Percentiles rank a stretch among this genome's conserved stretches.
Evolutionary conservation across 1,140 invertebrate genomes (phyloP).

Genomic region (Pantala flavescens): DNA sequence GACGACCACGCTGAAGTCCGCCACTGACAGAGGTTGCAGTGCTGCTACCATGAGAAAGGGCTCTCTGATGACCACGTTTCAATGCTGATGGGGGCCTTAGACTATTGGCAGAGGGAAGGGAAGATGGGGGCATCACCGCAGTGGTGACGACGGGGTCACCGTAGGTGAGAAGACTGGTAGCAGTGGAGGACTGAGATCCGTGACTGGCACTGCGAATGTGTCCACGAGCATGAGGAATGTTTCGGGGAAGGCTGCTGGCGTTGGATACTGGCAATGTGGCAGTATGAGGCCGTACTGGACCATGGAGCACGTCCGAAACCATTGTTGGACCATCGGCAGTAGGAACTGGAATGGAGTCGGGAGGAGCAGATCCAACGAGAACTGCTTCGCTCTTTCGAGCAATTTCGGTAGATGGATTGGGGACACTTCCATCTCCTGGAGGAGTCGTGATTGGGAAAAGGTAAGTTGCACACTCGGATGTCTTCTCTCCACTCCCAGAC

Average conservation of each 20-base stretch:
- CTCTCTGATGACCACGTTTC: conserved; percentile 68
- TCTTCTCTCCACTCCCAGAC: not conserved
- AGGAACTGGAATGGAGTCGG: not conserved
- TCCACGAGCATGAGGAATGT: conserved; percentile 28
- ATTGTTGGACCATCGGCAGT: not conserved
- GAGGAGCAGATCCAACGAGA: not conserved
- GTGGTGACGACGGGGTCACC: conserved; percentile 27
- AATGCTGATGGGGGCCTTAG: conserved; percentile 49
- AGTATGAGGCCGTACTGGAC: not conserved
- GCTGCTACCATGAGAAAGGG: conserved; percentile 72
- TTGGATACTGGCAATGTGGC: not conserved
- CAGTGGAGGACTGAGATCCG: conserved; percentile 33
- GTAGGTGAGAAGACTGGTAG: conserved; percentile 15
- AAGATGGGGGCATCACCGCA: conserved; percentile 23
- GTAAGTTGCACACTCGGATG: not conserved
- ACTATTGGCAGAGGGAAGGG: conserved; percentile 27
- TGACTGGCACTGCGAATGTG: conserved; percentile 71
- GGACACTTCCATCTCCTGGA: not conserved
- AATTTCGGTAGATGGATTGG: not conserved
- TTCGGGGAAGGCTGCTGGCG: not conserved
- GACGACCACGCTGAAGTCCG: conserved; percentile 50
- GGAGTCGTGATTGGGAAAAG: not conserved
- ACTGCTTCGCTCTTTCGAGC: not conserved
- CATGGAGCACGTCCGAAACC: not conserved
- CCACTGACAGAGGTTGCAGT: conserved; percentile 29